Base-by-base conservation (phyloP, 1,140 invertebrate species). In the Lepidotrigona ventralis region DNA sequence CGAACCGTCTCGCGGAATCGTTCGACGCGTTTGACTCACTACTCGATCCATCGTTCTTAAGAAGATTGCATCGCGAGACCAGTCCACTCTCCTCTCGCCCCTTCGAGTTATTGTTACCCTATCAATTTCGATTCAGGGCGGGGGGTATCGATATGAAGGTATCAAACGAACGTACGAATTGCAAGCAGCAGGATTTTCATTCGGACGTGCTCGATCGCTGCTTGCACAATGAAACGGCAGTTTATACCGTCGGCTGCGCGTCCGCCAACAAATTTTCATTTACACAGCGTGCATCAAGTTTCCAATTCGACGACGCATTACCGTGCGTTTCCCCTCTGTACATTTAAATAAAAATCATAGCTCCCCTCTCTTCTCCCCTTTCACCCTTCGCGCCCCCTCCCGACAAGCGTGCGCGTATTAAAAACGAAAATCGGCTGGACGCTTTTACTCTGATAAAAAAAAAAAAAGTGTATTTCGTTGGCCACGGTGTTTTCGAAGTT, bases 181-280 rank as follows among this genome's bases (percentile, higher is more conserved):
- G 77, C 54, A 58, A 53, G n/a, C n/a, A 19, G 39, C 33, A 21
- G 21, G 51, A n/a, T 76, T 60, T 87, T 63, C 71, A 84, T 84
- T 80, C 39, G 68, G 26, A 56, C 56, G 46, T 64, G 81, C 60
- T 39, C 29, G 72, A 79, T 83, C 66, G 54, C 54, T 29, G 39
- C n/a, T 33, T 58, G 51, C 46, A 46, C 68, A 68, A 70, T 78
- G 73, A 78, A 83, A 79, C 63, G 75, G 54, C 66, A 83, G 77
- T 87, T 87, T 77, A 87, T 84, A 33, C 33, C 68, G 77, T 84
- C 68, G 33, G 56, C 68, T 51, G 56, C 21, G 51, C 39, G 46
- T 23, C 53, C 51, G 66, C 84, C 81, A 69, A 87, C 86, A 81
- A 87, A 87, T 87, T 84, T 87, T 87, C 86, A 87, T 87, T 87